These are phyloP conservation scores for Uria aalge DNA, from an alignment of 2,113 vertebrate genomes.

Conservation along the genomic window DNA sequence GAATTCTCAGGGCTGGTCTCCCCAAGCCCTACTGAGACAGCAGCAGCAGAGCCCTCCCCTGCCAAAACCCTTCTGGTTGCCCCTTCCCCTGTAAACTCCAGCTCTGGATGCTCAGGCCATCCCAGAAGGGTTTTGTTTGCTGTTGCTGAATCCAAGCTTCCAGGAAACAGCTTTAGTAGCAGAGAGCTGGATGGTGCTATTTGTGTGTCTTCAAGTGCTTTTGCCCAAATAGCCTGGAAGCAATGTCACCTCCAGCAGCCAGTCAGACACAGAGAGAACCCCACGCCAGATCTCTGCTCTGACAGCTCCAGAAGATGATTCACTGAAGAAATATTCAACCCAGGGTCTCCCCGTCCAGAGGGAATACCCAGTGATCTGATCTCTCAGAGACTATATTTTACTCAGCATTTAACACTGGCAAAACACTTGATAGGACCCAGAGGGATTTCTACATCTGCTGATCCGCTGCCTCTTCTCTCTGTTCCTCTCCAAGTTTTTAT, in stretches of 20 bases:
- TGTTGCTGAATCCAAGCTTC: neutral
- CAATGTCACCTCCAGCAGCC: neutral
- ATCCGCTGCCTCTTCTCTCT: neutral
- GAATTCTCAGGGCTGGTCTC: neutral
- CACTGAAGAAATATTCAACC: neutral
- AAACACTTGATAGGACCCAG: conserved; percentile 43
- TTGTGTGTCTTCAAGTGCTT: neutral
- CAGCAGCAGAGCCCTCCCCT: neutral
- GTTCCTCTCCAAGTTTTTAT: conserved; percentile 51
- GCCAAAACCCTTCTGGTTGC: neutral
- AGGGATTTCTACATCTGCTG: conserved; percentile 35
- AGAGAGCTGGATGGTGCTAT: neutral
- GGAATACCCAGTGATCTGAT: conserved; percentile 47
- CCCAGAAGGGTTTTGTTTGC: neutral
- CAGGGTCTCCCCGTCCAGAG: conserved; percentile 11
- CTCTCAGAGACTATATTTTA: conserved; percentile 24
- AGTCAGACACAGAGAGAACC: neutral
- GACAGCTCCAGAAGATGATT: conserved; percentile 35
- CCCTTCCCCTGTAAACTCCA: neutral
- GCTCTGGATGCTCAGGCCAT: neutral
- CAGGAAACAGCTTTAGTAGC: neutral
- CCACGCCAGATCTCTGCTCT: neutral
- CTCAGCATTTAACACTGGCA: conserved; percentile 21
- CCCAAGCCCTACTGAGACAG: neutral
- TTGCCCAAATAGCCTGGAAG: conserved; percentile 8